Evolutionary conservation across 2,888 invertebrate species (phyloP).

Genomic region (Beris morrisii): DNA sequence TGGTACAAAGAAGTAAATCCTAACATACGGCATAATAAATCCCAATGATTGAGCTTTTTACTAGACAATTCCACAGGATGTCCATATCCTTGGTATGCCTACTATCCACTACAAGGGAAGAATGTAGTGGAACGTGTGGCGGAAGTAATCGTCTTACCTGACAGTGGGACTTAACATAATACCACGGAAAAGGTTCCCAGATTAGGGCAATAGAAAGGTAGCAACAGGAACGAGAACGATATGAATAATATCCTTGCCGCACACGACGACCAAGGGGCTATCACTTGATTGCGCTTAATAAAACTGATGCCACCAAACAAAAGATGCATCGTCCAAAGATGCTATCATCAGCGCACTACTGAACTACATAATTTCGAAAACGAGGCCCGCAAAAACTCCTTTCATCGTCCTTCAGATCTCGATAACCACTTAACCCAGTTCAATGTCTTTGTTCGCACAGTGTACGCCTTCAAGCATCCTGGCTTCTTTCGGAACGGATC

Average conservation of each 20-base stretch:
- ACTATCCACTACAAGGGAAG: background rate
- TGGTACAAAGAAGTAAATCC: constrained; percentile 3
- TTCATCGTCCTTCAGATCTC: constrained; percentile 11
- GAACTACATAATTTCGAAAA: constrained; percentile 1
- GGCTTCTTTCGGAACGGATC: background rate
- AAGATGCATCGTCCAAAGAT: background rate
- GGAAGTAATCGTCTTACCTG: constrained; percentile 14
- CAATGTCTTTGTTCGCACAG: constrained; percentile 23
- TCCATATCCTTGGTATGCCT: background rate
- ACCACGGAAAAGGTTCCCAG: background rate
- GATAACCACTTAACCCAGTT: constrained; percentile 31
- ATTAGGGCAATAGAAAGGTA: background rate
- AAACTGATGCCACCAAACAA: too few species aligned
- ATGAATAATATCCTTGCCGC: too few species aligned
- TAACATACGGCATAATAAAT: constrained; percentile 5
- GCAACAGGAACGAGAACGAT: background rate
- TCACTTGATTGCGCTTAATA: too few species aligned
- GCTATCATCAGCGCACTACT: constrained; percentile 6
- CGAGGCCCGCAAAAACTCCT: constrained; percentile 18
- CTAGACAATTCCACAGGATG: background rate
- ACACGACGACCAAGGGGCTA: too few species aligned
- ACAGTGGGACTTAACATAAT: background rate
- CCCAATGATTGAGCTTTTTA: constrained; percentile 11
- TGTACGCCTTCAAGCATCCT: background rate
- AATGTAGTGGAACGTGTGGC: background rate